phyloP scores from a whole-genome alignment of 2,113 vertebrate species.

The Acrocephalus arundinaceus region DNA sequence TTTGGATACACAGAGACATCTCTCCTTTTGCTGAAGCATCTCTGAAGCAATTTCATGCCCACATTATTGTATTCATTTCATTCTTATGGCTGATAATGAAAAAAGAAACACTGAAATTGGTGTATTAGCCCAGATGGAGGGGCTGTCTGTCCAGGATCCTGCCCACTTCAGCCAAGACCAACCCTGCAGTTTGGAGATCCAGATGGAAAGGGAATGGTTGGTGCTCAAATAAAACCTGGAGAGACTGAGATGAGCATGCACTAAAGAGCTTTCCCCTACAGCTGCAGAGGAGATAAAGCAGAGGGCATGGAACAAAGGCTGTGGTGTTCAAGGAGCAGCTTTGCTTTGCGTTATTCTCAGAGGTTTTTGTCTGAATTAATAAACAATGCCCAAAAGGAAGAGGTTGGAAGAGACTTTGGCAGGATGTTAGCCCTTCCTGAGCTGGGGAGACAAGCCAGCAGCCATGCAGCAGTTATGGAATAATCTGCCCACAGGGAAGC shows the following conservation, averaged over 20 bases:
- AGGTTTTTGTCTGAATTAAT: conserved; percentile 58
- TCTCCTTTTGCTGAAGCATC: neutral
- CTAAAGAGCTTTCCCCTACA: neutral
- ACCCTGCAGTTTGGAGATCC: neutral
- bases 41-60: neutral
- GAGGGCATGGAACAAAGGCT: conserved; percentile 3
- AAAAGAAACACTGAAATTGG: neutral
- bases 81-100: neutral
- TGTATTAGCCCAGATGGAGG: neutral
- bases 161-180: neutral
- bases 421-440: conserved; percentile 29
- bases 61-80: neutral
- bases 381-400: conserved; percentile 23
- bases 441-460: conserved; percentile 26
- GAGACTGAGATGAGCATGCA: neutral
- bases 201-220: neutral
- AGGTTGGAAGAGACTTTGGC: conserved; percentile 27
- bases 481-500: conserved; percentile 53
- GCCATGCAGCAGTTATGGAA: neutral
- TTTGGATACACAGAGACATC: neutral
- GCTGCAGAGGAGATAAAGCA: neutral
- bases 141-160: neutral
- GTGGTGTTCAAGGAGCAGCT: conserved; percentile 7
- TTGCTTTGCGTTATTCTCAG: neutral
- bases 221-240: neutral